Evolutionary conservation across 2,888 invertebrate species (phyloP), one percentile per base, ranked within the genome.

Genomic region (Campoplex capitator): DNA sequence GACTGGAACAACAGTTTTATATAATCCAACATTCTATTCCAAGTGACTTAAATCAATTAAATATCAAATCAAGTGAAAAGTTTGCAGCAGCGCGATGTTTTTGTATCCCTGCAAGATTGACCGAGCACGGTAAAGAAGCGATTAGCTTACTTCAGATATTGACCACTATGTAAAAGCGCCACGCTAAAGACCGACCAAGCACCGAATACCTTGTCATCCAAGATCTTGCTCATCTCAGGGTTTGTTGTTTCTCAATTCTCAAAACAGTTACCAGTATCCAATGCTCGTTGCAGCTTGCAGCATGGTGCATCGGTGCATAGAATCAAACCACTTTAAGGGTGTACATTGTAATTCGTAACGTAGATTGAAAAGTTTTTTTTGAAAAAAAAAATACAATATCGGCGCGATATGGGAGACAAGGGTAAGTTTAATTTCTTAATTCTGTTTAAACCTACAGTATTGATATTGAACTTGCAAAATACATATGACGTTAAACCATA

Each of bases 381-480:
- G 45, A 79, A 58, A 48, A 71, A 71, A 71, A 18, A 18, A 73
- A 85, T 88, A 81, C 80, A 84, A 79, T 23, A 58, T 32, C 28
- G 28, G 58, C 28, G 28, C 8, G 90, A 88, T 51, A 92, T 92
- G 92, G 92, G 90, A 89, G 92, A 92, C 88, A 92, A 92, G 91
- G 92, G 92, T 92, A 89, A 23, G 79, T 32, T 79, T 7, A 18
- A 35, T 18, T 9, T 18, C 18, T 32, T 9, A 7, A 9, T n/a
- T 68, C 35, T 0, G 13, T 16, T 51, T 16, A 74, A 13, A 54
- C 11, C 6, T 16, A 28, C 32, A 42, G 42, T 35, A 45, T 42
- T n/a, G 8, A 38, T 23, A 38, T 48, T 56, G 3, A 11, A 38
- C 42, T 51, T n/a, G 51, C 32, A 23, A 7, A 54, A 42, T 42